Evolutionary conservation across 2,113 vertebrate genomes (phyloP).

Genomic region (Procavia capensis): DNA sequence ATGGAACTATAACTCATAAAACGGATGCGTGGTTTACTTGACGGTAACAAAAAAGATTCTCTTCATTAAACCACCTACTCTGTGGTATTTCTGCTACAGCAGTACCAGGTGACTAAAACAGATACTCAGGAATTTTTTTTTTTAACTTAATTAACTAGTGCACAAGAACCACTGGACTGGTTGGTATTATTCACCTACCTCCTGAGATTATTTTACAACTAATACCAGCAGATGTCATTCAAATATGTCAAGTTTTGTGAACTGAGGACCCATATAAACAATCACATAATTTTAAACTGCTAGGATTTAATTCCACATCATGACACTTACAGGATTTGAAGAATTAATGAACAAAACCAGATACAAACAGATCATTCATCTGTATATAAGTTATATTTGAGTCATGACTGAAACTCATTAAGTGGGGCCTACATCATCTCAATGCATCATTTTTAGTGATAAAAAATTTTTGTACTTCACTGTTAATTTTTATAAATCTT

Average conservation of each 20-base stretch:
- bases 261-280: neutral
- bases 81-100: no score
- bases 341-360: neutral
- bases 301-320: neutral
- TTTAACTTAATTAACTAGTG: neutral
- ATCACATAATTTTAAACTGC: neutral
- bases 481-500: conserved; percentile 27
- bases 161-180: neutral
- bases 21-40: no score
- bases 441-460: neutral
- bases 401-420: conserved; percentile 13
- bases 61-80: no score
- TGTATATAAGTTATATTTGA: conserved; percentile 38
- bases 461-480: neutral
- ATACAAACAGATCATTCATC: conserved; percentile 28
- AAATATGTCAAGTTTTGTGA: neutral
- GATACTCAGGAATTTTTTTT: no score
- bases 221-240: neutral
- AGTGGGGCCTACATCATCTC: neutral
- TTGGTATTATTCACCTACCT: neutral
- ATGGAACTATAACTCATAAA: no score
- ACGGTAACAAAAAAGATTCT: no score
- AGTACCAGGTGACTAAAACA: no score
- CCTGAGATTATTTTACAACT: neutral
- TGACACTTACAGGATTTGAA: conserved; percentile 9